phyloP scores from a whole-genome alignment of 2,888 invertebrate genomes.

The Cerastoderma edule region DNA sequence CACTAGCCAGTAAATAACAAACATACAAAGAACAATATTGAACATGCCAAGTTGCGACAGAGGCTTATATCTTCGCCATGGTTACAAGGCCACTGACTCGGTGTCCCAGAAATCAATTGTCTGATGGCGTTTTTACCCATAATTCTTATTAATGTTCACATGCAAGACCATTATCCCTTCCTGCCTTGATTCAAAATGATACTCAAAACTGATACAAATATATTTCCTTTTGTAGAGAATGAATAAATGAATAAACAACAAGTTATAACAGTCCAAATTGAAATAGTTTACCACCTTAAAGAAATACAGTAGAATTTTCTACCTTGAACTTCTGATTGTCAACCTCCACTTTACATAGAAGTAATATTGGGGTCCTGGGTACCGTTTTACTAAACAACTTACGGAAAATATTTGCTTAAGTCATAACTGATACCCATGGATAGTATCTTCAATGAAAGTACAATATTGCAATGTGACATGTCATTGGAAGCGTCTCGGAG shows the following conservation, averaged over 20 bases:
- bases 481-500: too few relatives aligned
- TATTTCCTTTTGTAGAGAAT: neutral
- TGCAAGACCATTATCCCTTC: neutral
- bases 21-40: neutral
- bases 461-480: too few relatives aligned
- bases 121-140: neutral
- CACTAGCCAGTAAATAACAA: neutral
- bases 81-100: too few relatives aligned
- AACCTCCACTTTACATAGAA: too few relatives aligned
- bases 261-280: neutral
- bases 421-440: too few relatives aligned
- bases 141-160: conserved; percentile 7
- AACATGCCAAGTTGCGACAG: neutral
- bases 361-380: too few relatives aligned
- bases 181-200: neutral
- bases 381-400: too few relatives aligned
- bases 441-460: too few relatives aligned
- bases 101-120: conserved; percentile 9
- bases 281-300: too few relatives aligned
- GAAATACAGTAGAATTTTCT: too few relatives aligned
- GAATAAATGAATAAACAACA: neutral
- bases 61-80: neutral
- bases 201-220: neutral
- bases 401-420: too few relatives aligned
- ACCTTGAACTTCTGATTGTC: too few relatives aligned